Percentiles rank a stretch among this genome's conserved stretches.
Conservation (phyloP, 2,888 invertebrate genomes). For the Cyaniris semiargus region DNA sequence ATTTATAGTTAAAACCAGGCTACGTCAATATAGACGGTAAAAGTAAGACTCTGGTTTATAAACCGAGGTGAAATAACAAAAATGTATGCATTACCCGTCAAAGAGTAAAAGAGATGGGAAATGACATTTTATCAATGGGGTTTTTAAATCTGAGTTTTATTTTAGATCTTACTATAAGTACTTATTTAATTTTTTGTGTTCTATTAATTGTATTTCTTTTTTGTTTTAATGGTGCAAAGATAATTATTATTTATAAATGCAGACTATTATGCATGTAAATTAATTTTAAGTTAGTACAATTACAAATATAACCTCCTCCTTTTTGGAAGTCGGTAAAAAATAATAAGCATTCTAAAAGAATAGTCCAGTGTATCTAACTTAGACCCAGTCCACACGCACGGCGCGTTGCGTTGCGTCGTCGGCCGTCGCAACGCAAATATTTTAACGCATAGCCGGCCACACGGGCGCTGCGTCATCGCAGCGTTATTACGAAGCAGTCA, state of each 20-base stretch:
- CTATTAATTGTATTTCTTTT: background rate
- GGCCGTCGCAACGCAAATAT: too few species aligned
- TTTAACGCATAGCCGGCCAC: too few species aligned
- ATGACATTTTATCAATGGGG: background rate
- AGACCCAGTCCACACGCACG: too few species aligned
- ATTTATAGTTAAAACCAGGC: background rate
- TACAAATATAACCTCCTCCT: too few species aligned
- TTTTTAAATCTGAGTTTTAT: background rate
- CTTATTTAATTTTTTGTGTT: background rate
- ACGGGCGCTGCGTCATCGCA: too few species aligned
- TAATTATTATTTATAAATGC: background rate
- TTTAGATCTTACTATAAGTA: background rate
- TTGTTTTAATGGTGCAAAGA: background rate
- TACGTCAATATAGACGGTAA: slow-evolving; percentile 14
- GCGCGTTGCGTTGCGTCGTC: too few species aligned
- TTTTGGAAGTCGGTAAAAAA: too few species aligned
- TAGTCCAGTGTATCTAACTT: background rate
- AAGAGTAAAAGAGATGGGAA: background rate
- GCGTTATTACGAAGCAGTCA: too few species aligned
- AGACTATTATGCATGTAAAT: background rate
- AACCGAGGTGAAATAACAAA: background rate
- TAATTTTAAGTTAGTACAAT: background rate
- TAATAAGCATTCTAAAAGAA: background rate
- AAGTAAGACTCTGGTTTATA: background rate
- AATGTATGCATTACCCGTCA: background rate